Percentiles rank a stretch among this genome's conserved stretches.
Conservation (phyloP, 1,140 invertebrate species). For the Mesaphorura yosii region DNA sequence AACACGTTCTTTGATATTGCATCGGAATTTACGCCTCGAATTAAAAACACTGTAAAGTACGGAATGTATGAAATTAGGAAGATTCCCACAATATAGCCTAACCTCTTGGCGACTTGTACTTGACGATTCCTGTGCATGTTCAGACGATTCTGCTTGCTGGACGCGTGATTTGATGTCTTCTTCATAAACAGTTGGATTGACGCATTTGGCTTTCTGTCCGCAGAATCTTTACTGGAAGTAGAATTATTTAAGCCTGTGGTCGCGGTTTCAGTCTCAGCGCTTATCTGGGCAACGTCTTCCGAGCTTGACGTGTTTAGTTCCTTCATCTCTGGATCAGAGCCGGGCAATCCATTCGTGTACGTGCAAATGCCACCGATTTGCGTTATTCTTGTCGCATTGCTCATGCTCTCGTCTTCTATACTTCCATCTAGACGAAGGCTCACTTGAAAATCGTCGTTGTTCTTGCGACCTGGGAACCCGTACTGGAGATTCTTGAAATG, state of each 20-base stretch:
- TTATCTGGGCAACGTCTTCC: too few relatives aligned
- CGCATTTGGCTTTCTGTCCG: too few relatives aligned
- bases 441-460: not conserved
- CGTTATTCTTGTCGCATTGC: too few relatives aligned
- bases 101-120: not conserved
- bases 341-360: too few relatives aligned
- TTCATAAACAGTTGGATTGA: too few relatives aligned
- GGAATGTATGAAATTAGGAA: slow-evolving; percentile 4
- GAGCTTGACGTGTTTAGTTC: too few relatives aligned
- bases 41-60: slow-evolving; percentile 6
- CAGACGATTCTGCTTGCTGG: not conserved
- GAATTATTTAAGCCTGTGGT: too few relatives aligned
- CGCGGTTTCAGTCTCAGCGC: too few relatives aligned
- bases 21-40: not conserved
- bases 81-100: not conserved
- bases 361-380: too few relatives aligned
- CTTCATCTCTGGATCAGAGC: too few relatives aligned
- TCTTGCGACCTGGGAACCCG: not conserved
- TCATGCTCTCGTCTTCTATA: not conserved
- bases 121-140: not conserved
- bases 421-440: not conserved
- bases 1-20: not conserved
- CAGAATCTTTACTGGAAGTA: too few relatives aligned
- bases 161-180: too few relatives aligned
- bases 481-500: not conserved